Percentiles rank a stretch among this genome's conserved stretches.
These are phyloP conservation scores for Ptyas mucosa DNA, from an alignment of 2,113 vertebrate genomes.

Conservation along the genomic window DNA sequence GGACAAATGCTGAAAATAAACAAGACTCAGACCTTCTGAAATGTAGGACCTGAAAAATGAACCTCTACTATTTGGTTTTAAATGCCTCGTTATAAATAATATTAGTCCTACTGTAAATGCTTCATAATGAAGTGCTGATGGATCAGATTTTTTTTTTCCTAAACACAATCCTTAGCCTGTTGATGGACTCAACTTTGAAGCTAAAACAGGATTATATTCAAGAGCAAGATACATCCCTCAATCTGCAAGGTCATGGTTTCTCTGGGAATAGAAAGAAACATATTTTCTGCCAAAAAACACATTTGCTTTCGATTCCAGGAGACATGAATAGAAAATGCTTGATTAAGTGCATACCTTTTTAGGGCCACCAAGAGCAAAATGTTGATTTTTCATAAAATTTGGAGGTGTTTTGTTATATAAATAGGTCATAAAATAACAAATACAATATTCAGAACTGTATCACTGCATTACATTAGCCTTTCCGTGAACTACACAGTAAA, in stretches of 20 bases:
- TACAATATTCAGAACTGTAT: slow-evolving; percentile 16
- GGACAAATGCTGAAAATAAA: neutral
- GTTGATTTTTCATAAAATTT: neutral
- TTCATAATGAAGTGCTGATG: neutral
- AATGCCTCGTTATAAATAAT: neutral
- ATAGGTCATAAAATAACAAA: neutral
- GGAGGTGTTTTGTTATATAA: neutral
- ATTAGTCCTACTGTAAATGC: neutral
- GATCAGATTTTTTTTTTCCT: neutral
- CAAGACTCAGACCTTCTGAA: neutral
- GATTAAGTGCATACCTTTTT: neutral
- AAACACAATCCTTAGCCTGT: neutral
- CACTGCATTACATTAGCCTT: neutral
- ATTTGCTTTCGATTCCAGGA: neutral
- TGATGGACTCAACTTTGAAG: neutral
- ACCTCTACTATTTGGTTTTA: neutral
- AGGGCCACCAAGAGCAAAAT: neutral
- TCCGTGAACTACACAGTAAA: neutral
- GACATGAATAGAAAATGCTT: neutral
- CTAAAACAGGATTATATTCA: neutral
- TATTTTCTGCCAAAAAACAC: neutral
- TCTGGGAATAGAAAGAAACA: neutral
- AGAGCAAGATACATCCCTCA: neutral
- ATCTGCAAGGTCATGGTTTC: neutral
- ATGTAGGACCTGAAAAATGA: neutral